Evolutionary conservation across 2,888 invertebrate species (phyloP).

Genomic region (Tetrapedia diversipes): DNA sequence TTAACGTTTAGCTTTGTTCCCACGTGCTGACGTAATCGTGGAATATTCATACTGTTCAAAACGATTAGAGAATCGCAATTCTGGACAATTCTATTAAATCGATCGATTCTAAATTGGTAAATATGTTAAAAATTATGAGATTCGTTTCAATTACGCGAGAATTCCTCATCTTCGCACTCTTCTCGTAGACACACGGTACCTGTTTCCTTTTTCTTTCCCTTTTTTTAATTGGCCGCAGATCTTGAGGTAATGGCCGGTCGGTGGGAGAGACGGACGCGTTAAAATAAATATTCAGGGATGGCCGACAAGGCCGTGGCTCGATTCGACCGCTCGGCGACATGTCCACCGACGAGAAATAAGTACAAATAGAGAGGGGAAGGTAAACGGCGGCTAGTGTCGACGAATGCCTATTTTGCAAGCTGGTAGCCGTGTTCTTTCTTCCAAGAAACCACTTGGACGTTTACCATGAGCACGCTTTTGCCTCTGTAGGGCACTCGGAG

Average conservation of each 20-base stretch:
- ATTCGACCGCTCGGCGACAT: constrained; percentile 36
- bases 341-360: constrained; percentile 49
- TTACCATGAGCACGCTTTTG: constrained; percentile 73
- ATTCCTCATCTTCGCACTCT: too few relatives aligned
- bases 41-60: too few relatives aligned
- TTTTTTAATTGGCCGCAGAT: background rate
- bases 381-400: constrained; percentile 70
- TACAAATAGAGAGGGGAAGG: constrained; percentile 57
- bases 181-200: too few relatives aligned
- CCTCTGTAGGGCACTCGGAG: constrained; percentile 69
- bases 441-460: constrained; percentile 71
- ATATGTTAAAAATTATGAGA: too few relatives aligned
- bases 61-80: too few relatives aligned
- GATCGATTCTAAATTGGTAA: too few relatives aligned
- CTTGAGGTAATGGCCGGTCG: background rate
- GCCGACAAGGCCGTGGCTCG: constrained; percentile 17
- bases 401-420: constrained; percentile 77
- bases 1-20: too few relatives aligned
- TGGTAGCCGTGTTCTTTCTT: constrained; percentile 69
- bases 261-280: constrained; percentile 26
- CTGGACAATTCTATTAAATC: too few relatives aligned
- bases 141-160: too few relatives aligned
- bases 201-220: background rate
- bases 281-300: constrained; percentile 44
- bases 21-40: too few relatives aligned